Conservation (phyloP, 2,888 invertebrate genomes). For the Lochmaea capreae region DNA sequence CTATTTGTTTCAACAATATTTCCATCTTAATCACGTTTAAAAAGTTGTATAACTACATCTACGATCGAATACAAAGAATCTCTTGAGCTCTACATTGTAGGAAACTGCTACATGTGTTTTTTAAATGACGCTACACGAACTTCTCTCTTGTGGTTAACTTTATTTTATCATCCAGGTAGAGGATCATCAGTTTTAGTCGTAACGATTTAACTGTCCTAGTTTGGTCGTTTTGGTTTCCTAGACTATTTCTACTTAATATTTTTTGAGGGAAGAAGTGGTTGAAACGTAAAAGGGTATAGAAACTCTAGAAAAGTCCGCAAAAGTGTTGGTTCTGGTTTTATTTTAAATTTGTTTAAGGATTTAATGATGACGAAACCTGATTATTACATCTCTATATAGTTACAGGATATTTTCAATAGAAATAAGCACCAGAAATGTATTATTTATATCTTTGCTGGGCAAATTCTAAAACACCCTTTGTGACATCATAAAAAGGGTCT, state of each 20-base stretch:
- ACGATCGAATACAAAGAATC: background rate
- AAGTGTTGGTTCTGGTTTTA: background rate
- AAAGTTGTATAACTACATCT: background rate
- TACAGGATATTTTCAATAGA: too few relatives aligned
- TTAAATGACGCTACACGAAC: background rate
- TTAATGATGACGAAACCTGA: too few relatives aligned
- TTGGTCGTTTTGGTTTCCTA: background rate
- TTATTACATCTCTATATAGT: too few relatives aligned
- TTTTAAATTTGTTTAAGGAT: background rate
- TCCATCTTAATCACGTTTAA: background rate
- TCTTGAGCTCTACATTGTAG: background rate
- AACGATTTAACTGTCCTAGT: background rate
- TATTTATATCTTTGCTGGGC: too few relatives aligned
- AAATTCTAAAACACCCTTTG: too few relatives aligned
- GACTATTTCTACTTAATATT: background rate
- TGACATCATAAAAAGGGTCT: too few relatives aligned
- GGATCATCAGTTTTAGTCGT: constrained; percentile 3
- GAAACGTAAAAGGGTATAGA: background rate
- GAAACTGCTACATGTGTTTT: background rate
- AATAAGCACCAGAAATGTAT: too few relatives aligned
- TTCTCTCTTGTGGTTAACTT: background rate
- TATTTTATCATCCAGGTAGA: constrained; percentile 1
- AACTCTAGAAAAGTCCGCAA: background rate
- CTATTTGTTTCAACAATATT: constrained; percentile 1
- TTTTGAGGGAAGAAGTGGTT: background rate